Conservation (phyloP, 2,888 invertebrate genomes). For the Latheticus oryzae region DNA sequence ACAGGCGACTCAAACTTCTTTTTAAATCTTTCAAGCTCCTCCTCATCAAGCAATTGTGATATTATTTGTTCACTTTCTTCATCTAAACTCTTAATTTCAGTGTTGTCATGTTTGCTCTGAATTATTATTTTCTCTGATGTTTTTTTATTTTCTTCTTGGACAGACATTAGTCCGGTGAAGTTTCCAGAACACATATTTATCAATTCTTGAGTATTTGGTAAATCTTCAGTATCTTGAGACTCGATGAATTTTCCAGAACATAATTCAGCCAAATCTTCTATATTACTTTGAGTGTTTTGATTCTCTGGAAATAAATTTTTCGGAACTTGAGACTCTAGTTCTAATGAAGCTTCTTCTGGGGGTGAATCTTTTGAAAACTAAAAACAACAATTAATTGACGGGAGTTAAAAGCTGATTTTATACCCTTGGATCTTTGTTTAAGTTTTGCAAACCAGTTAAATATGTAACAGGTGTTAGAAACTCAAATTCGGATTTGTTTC, state of each 20-base stretch:
- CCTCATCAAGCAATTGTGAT: slow-evolving; percentile 58
- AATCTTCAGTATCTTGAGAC: slow-evolving; percentile 33
- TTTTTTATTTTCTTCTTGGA: not conserved
- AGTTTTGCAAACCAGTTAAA: slow-evolving; percentile 63
- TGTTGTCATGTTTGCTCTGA: slow-evolving; percentile 3
- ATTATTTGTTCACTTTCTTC: slow-evolving; percentile 59
- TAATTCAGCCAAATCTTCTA: slow-evolving; percentile 68
- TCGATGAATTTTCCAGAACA: slow-evolving; percentile 66
- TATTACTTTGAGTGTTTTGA: slow-evolving; percentile 43
- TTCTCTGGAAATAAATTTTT: slow-evolving; percentile 63
- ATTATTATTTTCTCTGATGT: not conserved
- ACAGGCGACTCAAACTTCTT: slow-evolving; percentile 56
- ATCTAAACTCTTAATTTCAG: slow-evolving; percentile 52
- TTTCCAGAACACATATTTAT: slow-evolving; percentile 60
- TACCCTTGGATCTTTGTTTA: slow-evolving; percentile 61
- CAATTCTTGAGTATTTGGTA: slow-evolving; percentile 58
- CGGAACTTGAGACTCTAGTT: too few relatives aligned
- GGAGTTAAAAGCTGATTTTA: slow-evolving; percentile 20
- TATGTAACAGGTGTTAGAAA: slow-evolving; percentile 67
- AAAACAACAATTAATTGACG: slow-evolving; percentile 35
- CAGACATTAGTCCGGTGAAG: slow-evolving; percentile 52
- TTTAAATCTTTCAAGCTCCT: slow-evolving; percentile 59
- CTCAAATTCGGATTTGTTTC: slow-evolving; percentile 56
- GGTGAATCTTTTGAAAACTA: slow-evolving; percentile 53
- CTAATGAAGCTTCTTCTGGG: slow-evolving; percentile 47